phyloP scores from a whole-genome alignment of 1,140 invertebrate genomes.

The Aporrectodea caliginosa region DNA sequence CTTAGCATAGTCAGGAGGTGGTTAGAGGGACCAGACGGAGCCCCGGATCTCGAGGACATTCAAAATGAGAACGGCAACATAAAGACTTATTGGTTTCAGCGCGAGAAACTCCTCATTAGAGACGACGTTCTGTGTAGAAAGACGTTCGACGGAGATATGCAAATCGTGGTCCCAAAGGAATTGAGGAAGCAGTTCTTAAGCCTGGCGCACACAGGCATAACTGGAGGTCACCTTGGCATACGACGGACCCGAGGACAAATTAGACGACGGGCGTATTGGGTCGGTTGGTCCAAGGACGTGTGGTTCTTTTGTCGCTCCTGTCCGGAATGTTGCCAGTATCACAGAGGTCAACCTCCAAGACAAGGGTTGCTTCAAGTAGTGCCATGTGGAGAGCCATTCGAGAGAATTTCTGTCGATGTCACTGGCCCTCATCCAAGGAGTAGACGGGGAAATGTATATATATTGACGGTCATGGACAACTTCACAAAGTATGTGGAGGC shows the following conservation, averaged over 20 bases:
- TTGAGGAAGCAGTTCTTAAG: neutral
- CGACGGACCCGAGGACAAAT: slow-evolving; percentile 40
- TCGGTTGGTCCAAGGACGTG: neutral
- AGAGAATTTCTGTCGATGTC: too few species aligned
- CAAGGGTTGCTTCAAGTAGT: too few species aligned
- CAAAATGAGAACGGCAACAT: neutral
- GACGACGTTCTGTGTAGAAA: too few species aligned
- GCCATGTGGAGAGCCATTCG: neutral
- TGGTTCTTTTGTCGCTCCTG: neutral
- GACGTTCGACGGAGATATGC: neutral
- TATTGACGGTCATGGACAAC: slow-evolving; percentile 49
- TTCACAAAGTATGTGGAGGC: too few species aligned
- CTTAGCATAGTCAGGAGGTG: too few species aligned
- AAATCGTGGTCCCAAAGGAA: neutral
- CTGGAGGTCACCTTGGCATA: neutral
- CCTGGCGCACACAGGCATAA: neutral
- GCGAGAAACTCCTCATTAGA: too few species aligned
- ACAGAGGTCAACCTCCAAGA: neutral
- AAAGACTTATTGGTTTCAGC: neutral
- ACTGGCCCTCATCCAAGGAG: too few species aligned
- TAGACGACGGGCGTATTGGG: neutral
- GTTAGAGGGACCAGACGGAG: too few species aligned
- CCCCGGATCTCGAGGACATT: too few species aligned
- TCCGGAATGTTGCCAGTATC: neutral
- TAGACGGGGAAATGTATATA: slow-evolving; percentile 38